These are phyloP conservation scores for Rhinolophus sinicus DNA, from an alignment of 2,113 vertebrate species.

Conservation along the genomic window DNA sequence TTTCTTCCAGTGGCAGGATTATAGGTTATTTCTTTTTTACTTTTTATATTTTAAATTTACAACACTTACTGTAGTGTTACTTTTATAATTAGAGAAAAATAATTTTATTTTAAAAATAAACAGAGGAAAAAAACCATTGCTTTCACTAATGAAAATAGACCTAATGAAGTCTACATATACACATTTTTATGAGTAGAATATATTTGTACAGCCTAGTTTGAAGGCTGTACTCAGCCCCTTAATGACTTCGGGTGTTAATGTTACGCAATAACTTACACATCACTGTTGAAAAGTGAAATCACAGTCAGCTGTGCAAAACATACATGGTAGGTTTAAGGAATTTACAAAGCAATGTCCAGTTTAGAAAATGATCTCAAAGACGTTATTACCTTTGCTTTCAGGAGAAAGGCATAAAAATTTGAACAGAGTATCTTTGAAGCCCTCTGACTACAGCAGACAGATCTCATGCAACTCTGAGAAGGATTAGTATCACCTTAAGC, in stretches of 20 bases:
- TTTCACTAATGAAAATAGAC: not conserved
- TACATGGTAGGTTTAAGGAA: not conserved
- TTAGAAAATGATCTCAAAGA: not conserved
- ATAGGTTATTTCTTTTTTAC: not conserved
- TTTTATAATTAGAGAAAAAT: conserved; percentile 12
- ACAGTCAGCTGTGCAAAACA: not conserved
- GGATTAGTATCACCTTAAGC: not conserved
- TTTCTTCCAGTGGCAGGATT: not conserved
- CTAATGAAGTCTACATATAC: not conserved
- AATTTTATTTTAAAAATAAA: not conserved
- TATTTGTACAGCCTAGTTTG: not conserved
- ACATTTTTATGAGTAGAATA: not conserved
- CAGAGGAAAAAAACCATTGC: not conserved
- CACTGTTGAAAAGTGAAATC: not conserved
- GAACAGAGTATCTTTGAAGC: not conserved
- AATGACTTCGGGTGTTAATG: not conserved
- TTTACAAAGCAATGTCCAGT: not conserved
- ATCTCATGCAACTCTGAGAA: not conserved
- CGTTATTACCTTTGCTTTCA: not conserved
- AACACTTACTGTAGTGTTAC: not conserved
- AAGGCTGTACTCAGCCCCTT: not conserved
- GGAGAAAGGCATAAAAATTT: not conserved
- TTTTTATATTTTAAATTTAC: not conserved
- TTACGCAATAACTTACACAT: not conserved
- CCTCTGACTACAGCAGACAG: not conserved